These are phyloP conservation scores for Acanthosoma haemorrhoidale DNA, from an alignment of 2,888 invertebrate species.

Conservation along the genomic window DNA sequence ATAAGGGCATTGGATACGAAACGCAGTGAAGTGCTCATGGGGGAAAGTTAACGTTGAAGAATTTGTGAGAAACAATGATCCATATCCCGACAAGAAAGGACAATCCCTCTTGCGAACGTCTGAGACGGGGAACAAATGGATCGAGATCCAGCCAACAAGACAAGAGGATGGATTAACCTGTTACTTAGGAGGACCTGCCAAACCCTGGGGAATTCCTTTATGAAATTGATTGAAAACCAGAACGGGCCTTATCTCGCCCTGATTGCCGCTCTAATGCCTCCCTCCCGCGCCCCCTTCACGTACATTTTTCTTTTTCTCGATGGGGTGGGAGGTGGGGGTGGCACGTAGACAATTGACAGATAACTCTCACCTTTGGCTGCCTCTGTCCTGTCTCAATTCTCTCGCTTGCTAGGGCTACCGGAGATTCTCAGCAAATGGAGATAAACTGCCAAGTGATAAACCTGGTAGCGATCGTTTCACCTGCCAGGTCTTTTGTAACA, in stretches of 20 bases:
- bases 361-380: no score
- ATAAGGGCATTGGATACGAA: no score
- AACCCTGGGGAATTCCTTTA: slow-evolving; percentile 14
- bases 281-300: not conserved
- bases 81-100: no score
- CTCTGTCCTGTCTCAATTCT: not conserved
- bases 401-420: not conserved
- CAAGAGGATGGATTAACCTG: slow-evolving; percentile 28
- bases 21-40: no score
- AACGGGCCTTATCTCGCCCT: not conserved
- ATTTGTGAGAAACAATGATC: no score
- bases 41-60: no score
- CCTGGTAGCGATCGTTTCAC: no score
- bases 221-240: slow-evolving; percentile 18
- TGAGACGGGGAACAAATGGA: not conserved
- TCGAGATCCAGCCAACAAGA: not conserved
- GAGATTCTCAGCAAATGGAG: not conserved
- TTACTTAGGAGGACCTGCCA: slow-evolving; percentile 13
- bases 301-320: slow-evolving; percentile 5
- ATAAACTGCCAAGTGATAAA: no score
- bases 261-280: not conserved
- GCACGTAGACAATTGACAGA: not conserved
- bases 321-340: not conserved
- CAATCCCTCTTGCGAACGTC: not conserved
- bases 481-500: no score